Percentiles rank a stretch among this genome's conserved stretches.
These are phyloP conservation scores for Eulemur macaco DNA, from an alignment of 2,113 vertebrate genomes.

Conservation along the genomic window DNA sequence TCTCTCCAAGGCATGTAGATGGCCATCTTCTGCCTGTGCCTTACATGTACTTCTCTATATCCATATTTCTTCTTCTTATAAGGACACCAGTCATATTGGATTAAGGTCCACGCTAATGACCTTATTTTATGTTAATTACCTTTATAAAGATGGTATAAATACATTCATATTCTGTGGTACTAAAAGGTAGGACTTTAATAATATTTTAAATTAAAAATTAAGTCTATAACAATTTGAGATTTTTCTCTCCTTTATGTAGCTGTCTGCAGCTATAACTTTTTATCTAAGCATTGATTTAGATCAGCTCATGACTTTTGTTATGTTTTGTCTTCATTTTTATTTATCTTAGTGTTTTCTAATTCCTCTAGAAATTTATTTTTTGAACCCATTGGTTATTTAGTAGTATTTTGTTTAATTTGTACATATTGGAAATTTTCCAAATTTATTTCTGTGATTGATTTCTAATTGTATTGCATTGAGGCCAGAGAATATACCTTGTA, in stretches of 20 bases:
- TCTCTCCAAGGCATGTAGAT: background rate
- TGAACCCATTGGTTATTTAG: background rate
- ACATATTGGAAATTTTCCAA: background rate
- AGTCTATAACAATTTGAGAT: background rate
- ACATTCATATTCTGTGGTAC: background rate
- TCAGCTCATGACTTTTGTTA: background rate
- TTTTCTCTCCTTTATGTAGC: background rate
- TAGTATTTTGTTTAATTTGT: background rate
- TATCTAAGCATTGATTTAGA: background rate
- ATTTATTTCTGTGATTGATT: background rate
- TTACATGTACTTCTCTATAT: background rate
- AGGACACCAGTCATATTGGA: background rate
- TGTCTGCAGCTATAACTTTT: background rate
- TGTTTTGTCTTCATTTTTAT: background rate
- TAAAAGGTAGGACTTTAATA: background rate
- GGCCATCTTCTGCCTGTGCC: background rate
- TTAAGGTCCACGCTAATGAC: background rate
- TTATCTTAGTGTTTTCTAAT: background rate
- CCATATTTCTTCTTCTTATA: no score
- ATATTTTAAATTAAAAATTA: background rate
- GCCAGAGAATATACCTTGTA: background rate
- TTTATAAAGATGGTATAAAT: background rate
- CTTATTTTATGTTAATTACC: background rate
- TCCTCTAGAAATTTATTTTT: background rate
- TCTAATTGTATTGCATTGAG: background rate